A percentile compares a stretch with the other conserved stretches of the same genome.
Evolutionary conservation across 2,888 invertebrate species (phyloP).

Genomic region (Heliconius sara): DNA sequence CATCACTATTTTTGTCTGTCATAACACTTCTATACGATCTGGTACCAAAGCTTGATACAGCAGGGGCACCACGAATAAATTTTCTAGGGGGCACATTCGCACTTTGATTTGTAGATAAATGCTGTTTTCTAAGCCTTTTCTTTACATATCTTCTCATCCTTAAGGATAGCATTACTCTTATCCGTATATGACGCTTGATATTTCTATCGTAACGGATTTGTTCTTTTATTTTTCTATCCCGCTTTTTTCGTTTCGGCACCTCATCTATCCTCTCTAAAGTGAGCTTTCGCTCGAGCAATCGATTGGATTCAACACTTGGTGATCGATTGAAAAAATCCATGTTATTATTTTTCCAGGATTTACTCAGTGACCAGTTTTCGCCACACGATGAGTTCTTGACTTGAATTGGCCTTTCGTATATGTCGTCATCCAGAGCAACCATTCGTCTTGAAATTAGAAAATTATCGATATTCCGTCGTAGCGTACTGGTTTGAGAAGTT

Average conservation of each 20-base stretch:
- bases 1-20: slow-evolving; percentile 73
- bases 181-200: slow-evolving; percentile 86
- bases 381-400: slow-evolving; percentile 70
- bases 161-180: slow-evolving; percentile 87
- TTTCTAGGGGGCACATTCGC: slow-evolving; percentile 68
- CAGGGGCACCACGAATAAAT: slow-evolving; percentile 68
- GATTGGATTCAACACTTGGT: slow-evolving; percentile 60
- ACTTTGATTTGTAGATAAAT: slow-evolving; percentile 56
- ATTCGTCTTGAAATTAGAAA: slow-evolving; percentile 72
- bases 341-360: slow-evolving; percentile 76
- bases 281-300: slow-evolving; percentile 60
- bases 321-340: slow-evolving; percentile 68
- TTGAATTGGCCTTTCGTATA: slow-evolving; percentile 76
- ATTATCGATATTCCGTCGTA: slow-evolving; percentile 73
- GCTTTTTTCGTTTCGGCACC: slow-evolving; percentile 65
- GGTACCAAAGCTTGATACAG: slow-evolving; percentile 74
- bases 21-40: slow-evolving; percentile 74
- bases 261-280: slow-evolving; percentile 74
- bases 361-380: slow-evolving; percentile 82
- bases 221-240: slow-evolving; percentile 73
- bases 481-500: slow-evolving; percentile 74
- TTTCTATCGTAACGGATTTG: slow-evolving; percentile 83
- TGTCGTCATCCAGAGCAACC: slow-evolving; percentile 74
- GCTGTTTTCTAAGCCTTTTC: slow-evolving; percentile 63
- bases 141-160: slow-evolving; percentile 84